Conservation (phyloP, 2,113 vertebrate species). For the Lipotes vexillifer region DNA sequence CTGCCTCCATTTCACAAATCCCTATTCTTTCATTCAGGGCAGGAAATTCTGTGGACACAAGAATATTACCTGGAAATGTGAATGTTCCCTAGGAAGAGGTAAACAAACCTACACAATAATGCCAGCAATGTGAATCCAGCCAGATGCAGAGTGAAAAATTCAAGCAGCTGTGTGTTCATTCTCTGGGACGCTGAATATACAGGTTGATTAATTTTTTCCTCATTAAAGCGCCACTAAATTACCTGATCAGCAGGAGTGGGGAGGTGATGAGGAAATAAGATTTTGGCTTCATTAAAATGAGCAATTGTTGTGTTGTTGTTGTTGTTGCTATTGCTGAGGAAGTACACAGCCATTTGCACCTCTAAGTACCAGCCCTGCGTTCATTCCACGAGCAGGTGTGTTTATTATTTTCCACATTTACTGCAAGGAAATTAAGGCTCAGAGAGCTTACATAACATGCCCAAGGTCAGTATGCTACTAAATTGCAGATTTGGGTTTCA, state of each 20-base stretch:
- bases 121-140: background rate
- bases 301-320: background rate
- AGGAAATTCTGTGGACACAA: background rate
- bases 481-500: background rate
- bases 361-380: background rate
- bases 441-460: background rate
- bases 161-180: background rate
- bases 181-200: background rate
- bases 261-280: background rate
- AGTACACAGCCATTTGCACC: background rate
- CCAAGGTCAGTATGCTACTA: background rate
- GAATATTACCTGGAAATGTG: background rate
- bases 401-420: background rate
- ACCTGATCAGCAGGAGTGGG: background rate
- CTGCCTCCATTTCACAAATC: constrained; percentile 23
- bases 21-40: background rate
- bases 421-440: background rate
- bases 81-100: background rate
- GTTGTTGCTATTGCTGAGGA: background rate
- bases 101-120: constrained; percentile 25
- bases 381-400: background rate
- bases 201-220: background rate
- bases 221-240: background rate
- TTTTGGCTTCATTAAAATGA: constrained; percentile 24
- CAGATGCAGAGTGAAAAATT: background rate